These are phyloP conservation scores for Dryobates pubescens DNA, from an alignment of 2,797 vertebrate species.

Conservation along the genomic window DNA sequence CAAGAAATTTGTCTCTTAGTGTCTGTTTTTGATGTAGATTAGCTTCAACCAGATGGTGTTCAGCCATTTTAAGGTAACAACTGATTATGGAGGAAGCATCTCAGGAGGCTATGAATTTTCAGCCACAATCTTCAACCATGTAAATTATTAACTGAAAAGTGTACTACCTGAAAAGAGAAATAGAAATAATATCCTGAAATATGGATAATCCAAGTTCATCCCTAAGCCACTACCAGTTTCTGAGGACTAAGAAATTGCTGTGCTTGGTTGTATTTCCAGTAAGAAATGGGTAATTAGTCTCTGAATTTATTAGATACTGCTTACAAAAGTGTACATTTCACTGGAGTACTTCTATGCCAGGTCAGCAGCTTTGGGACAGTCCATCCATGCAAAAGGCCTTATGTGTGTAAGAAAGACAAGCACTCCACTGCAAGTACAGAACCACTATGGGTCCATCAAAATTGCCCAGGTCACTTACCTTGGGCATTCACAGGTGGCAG, in stretches of 20 bases:
- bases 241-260: neutral
- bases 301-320: neutral
- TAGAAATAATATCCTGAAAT: neutral
- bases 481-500: neutral
- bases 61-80: neutral
- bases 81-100: neutral
- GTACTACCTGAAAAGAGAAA: neutral
- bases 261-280: neutral
- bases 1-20: neutral
- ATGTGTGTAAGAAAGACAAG: neutral
- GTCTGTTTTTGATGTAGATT: neutral
- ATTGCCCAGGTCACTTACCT: neutral
- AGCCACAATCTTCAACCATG: neutral
- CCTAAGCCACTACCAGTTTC: rapidly evolving
- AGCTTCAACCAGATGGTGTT: neutral
- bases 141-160: neutral
- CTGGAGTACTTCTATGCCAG: neutral
- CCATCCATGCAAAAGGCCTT: neutral
- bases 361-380: neutral
- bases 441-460: neutral
- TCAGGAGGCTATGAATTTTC: neutral
- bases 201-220: neutral
- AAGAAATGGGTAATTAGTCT: neutral
- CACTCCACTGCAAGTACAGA: neutral
- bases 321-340: neutral